Evolutionary conservation across 2,888 invertebrate species (phyloP), one percentile per base, ranked within the genome.

Genomic region (Cephonodes hylas): DNA sequence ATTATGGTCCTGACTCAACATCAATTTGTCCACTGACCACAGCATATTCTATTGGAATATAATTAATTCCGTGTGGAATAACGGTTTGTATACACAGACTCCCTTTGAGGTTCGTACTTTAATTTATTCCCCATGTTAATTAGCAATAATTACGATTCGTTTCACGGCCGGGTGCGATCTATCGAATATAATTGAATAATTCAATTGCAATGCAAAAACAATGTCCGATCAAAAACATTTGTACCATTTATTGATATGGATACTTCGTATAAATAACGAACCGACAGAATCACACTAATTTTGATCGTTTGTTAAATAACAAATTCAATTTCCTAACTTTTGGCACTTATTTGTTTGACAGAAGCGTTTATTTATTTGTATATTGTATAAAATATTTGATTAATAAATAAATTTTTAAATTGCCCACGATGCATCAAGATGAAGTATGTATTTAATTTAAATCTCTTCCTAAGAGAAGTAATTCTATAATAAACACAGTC

Each of bases 121-220:
- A 73, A 79, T 76, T 72, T 76, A 81, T 83, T 71, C 81, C 73
- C 68, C 74, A 80, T 79, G 76, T 56, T 77, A 80, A 82, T 79
- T 69, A 72, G 56, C 45, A 70, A 69, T 70, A 69, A 71, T 74
- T 75, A 70, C 69, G 66, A 80, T 77, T 77, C 71, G 72, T 73
- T 77, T 69, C 67, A 63, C 63, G 61, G 63, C 66, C 62, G 66
- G 66, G 69, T 68, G 69, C 69, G 75, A 71, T 69, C 67, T 72
- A 67, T 68, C 70, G 71, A 64, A 73, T 68, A 75, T 72, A 72
- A 72, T 76, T 67, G 65, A 74, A 72, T 71, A 70, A 73, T 73
- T 73, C 68, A 73, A 74, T 71, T 71, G 67, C 65, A 70, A 64
- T 60, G 58, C 64, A 72, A 70, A 68, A 76, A 70, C 66, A 73